Evolutionary conservation across 1,140 invertebrate species (phyloP).

Genomic region (Zaprionus ghesquierei): DNA sequence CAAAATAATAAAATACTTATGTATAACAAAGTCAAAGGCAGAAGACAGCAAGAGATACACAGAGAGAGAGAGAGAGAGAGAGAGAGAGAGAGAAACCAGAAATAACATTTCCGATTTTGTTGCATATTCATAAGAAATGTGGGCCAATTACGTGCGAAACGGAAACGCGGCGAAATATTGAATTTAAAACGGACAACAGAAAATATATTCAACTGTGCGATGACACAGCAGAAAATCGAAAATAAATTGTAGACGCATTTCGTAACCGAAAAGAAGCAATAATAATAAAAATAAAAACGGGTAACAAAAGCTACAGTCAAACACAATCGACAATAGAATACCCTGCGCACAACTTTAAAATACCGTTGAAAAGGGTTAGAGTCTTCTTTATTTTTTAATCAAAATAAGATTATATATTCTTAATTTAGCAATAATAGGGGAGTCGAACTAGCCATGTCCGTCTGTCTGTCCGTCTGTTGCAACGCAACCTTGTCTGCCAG

Average conservation of each 20-base stretch:
- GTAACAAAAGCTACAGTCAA: too few species aligned
- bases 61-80: not conserved
- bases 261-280: conserved; percentile 54
- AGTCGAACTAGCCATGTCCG: too few species aligned
- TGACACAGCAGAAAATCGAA: conserved; percentile 62
- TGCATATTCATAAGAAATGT: conserved; percentile 74
- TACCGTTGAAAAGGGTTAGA: too few species aligned
- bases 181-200: conserved; percentile 35
- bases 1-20: conserved; percentile 2
- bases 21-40: not conserved
- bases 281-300: conserved; percentile 11
- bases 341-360: too few species aligned
- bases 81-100: not conserved
- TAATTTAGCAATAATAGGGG: too few species aligned
- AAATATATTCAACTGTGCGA: conserved; percentile 27
- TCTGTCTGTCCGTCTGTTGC: too few species aligned
- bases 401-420: too few species aligned
- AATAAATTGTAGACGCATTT: conserved; percentile 54
- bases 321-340: too few species aligned
- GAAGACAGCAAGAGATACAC: not conserved
- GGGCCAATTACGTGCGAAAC: conserved; percentile 77
- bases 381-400: too few species aligned
- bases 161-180: conserved; percentile 32
- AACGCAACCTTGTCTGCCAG: too few species aligned
- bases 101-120: conserved; percentile 65